Conservation (phyloP, 2,113 vertebrate genomes). For the Gorsachius goisagi region DNA sequence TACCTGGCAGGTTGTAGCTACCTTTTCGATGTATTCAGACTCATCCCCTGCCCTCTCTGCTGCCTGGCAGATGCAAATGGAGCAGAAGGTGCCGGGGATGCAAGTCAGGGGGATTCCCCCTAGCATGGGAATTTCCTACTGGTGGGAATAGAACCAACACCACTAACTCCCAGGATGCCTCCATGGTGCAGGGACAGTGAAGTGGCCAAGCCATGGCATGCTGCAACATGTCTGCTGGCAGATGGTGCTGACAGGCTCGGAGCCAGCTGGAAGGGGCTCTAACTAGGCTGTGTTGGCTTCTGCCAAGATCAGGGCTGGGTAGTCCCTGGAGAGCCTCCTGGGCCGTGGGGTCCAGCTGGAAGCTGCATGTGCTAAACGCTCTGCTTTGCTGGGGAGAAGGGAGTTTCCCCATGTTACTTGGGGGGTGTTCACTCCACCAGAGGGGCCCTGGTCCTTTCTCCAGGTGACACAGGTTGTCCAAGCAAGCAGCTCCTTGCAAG, state of each 20-base stretch:
- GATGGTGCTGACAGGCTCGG: background rate
- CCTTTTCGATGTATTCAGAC: background rate
- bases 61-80: background rate
- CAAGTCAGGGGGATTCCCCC: accelerated
- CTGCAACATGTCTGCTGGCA: background rate
- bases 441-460: background rate
- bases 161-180: background rate
- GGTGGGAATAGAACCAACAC: background rate
- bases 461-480: background rate
- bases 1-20: background rate
- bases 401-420: background rate
- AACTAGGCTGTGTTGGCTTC: background rate
- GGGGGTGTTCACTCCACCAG: background rate
- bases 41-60: background rate
- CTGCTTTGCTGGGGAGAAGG: background rate
- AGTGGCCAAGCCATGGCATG: background rate
- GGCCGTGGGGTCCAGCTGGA: background rate
- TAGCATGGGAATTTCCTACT: background rate
- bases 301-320: background rate
- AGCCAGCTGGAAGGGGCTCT: background rate
- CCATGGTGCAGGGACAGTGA: background rate
- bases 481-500: background rate
- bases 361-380: accelerated
- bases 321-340: background rate
- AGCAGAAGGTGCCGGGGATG: background rate